Evolutionary conservation across 2,113 vertebrate species (phyloP), one percentile per base, ranked within the genome.

Genomic region (Eubucco bourcierii): DNA sequence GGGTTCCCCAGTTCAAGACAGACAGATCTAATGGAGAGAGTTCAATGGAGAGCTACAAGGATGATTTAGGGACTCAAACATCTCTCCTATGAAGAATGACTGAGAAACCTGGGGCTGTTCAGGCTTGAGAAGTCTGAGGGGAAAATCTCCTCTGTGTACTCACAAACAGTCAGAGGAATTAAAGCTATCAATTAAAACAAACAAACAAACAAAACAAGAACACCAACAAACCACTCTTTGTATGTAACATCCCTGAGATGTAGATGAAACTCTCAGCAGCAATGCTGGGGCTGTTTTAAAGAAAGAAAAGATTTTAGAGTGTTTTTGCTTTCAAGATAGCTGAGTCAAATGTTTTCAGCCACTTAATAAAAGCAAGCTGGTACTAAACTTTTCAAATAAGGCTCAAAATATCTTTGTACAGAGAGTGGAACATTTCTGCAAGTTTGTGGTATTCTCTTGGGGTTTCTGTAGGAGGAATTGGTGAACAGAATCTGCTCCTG

Each of bases 321-420:
- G n/a, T n/a, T 87, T 88, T 90, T 84, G 1, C 37, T 73, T 86
- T 88, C 52, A 74, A 92, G 89, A 77, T 67, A 5, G 16, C 56
- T 24, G 18, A 90, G 41, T 66, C 47, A 67, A 60, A 34, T 80
- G 8, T 92, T 92, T 93, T 89, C 78, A 89, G 53, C 12, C 21
- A 61, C 16, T 67, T 93, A 90, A 93, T 83, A 60, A 88, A 92
- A 92, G 79, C 84, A 94, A 83, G 60, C 65, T 83, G 52, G 37
- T 80, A 33, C 4, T 58, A 66, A 82, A 28, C n/a, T 92, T 85
- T 94, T 78, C 52, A 74, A 90, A 52, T 76, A 71, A 80, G 21
- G 46, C 60, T 70, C 53, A 53, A 82, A 88, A 44, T 18, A 56
- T 60, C 33, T 60, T 46, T 68, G 44, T 20, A 33, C 12, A 87